Base-by-base conservation (phyloP, 2,888 invertebrate species). In the Phorcus lineatus region DNA sequence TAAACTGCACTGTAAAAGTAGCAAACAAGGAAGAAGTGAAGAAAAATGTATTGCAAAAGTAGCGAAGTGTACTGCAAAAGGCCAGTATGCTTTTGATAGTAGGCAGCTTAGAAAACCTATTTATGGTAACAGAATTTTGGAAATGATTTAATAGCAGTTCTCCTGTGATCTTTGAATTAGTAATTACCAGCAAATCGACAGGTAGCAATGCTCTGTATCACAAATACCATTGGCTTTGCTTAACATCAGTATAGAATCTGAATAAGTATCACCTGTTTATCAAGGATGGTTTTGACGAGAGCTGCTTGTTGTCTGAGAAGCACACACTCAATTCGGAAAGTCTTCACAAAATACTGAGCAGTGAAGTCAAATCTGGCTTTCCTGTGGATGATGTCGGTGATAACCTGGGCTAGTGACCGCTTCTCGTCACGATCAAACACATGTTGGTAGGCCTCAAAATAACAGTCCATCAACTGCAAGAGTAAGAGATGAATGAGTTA, bases 381-480 rank as follows among this genome's bases (percentile, higher is more conserved):
- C 55, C 88, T 88, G 83, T 91, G 83, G 67, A 92, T 92, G 62
- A 93, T 83, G 80, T 92, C 88, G 13, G 90, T 91, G 54, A 93
- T 91, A 28, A 89, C 90, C 82, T 92, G 92, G 1, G 92, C 91
- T 40, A 92, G 81, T 6, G 84, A 84, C 47, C 91, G 84, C 74
- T 90, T 89, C 84, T 92, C 92, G 81, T 92, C 91, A 67, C 91
- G 85, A 80, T 93, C 92, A 85, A 91, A 91, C 74, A 92, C 91
- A 85, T 93, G 91, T 57, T 92, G 92, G 82, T 93, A 93, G 1
- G 92, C 92, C 80, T 93, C 93, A 82, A 90, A 86, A 85, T 92
- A 93, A 78, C 92, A 91, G 81, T 93, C 92, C 70, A 93, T 70
- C 82, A 93, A 82, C 93, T 93, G 86, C n/a, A 82, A 86, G 19